phyloP scores from a whole-genome alignment of 1,140 invertebrate species.

The Wasmannia auropunctata region DNA sequence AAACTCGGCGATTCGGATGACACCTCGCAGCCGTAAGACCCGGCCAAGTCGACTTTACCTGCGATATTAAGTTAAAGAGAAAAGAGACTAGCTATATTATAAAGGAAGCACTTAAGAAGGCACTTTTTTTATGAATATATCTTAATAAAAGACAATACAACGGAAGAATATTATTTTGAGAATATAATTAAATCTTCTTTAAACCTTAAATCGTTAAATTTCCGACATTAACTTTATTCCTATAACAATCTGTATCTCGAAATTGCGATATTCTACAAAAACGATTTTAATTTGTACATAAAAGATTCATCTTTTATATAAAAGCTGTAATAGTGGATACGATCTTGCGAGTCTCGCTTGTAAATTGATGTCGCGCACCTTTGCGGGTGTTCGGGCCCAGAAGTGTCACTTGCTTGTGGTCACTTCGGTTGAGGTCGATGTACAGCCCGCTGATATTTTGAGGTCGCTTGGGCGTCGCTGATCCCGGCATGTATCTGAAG shows the following conservation, averaged over 20 bases:
- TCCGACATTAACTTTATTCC: background rate
- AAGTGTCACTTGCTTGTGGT: constrained; percentile 77
- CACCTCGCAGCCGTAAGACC: constrained; percentile 87
- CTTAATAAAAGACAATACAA: background rate
- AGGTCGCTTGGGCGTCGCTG: constrained; percentile 90
- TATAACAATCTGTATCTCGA: background rate
- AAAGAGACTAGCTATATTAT: background rate
- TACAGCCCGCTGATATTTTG: constrained; percentile 91
- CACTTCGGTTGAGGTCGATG: constrained; percentile 89
- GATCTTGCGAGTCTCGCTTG: background rate
- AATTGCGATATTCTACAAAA: background rate
- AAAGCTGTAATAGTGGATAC: background rate
- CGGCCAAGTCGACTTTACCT: constrained; percentile 80
- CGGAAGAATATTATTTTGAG: too few relatives aligned
- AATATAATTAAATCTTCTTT: too few relatives aligned
- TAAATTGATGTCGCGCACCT: constrained; percentile 61
- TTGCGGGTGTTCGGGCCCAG: constrained; percentile 69
- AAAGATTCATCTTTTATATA: background rate
- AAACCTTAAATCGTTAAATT: background rate
- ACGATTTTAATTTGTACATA: background rate
- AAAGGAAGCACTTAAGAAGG: too few relatives aligned
- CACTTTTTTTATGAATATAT: background rate
- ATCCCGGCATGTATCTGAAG: constrained; percentile 87
- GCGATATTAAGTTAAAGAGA: constrained; percentile 6
- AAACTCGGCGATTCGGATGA: constrained; percentile 86